Conservation (phyloP, 2,888 invertebrate species). For the Melanostoma mellinum region DNA sequence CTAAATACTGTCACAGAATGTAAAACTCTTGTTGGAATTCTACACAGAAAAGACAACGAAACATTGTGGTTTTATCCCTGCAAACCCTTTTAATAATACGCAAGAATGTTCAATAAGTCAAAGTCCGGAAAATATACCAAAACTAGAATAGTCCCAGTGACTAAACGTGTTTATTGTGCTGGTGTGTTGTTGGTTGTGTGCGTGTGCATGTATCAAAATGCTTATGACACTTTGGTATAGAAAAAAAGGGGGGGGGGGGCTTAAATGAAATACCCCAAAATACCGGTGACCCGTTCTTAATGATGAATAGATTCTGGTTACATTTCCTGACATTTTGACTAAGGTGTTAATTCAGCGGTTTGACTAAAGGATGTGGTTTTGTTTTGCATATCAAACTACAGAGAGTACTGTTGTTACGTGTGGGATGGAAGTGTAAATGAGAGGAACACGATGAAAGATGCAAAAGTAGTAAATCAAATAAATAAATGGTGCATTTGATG, state of each 20-base stretch:
- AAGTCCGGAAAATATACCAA: slow-evolving; percentile 62
- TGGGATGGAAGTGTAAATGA: neutral
- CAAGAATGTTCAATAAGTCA: slow-evolving; percentile 71
- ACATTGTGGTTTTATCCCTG: slow-evolving; percentile 59
- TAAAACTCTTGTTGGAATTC: neutral
- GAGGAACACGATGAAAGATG: slow-evolving; percentile 23
- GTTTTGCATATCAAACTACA: slow-evolving; percentile 41
- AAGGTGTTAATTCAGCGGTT: slow-evolving; percentile 75
- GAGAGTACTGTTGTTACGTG: neutral
- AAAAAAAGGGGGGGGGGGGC: slow-evolving; percentile 14
- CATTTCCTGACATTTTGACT: slow-evolving; percentile 74
- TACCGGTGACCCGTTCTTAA: slow-evolving; percentile 64
- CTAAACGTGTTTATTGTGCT: neutral
- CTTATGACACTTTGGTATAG: slow-evolving; percentile 7
- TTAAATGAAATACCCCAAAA: slow-evolving; percentile 15
- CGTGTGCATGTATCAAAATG: slow-evolving; percentile 27
- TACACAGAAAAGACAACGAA: slow-evolving; percentile 43
- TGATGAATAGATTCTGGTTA: slow-evolving; percentile 74
- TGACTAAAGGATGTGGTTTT: slow-evolving; percentile 73
- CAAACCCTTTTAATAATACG: slow-evolving; percentile 63
- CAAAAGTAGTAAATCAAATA: slow-evolving; percentile 54
- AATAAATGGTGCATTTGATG: slow-evolving; percentile 33
- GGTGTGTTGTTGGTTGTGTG: neutral
- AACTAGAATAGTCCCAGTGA: slow-evolving; percentile 49
- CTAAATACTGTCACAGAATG: neutral